phyloP scores from a whole-genome alignment of 1,140 invertebrate genomes.

The Drosophila biarmipes region DNA sequence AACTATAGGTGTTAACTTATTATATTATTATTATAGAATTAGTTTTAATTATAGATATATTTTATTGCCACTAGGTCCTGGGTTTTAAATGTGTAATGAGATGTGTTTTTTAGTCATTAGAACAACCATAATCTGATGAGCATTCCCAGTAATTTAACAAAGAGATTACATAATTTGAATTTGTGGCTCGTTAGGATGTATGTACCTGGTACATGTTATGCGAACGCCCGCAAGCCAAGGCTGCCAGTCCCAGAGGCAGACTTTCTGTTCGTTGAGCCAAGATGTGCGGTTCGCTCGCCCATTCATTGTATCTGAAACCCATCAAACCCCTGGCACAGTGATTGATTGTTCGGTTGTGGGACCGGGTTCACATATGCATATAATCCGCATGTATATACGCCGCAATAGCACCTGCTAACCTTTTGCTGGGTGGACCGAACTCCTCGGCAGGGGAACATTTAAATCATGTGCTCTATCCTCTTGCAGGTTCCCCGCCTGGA shows the following conservation, averaged over 20 bases:
- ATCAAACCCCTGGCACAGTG: slow-evolving; percentile 27
- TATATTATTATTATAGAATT: too few relatives aligned
- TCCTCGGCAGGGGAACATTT: slow-evolving; percentile 8
- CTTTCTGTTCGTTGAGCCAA: slow-evolving; percentile 4
- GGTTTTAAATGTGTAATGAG: neutral
- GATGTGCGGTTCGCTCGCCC: slow-evolving; percentile 4
- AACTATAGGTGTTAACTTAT: too few relatives aligned
- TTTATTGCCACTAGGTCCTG: neutral
- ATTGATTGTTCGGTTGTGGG: slow-evolving; percentile 32
- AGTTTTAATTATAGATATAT: too few relatives aligned
- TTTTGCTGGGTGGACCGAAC: neutral
- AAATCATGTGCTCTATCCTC: slow-evolving; percentile 26
- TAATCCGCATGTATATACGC: neutral
- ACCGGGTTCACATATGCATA: neutral
- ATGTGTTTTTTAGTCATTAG: neutral
- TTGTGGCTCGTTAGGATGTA: slow-evolving; percentile 9
- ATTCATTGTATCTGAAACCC: slow-evolving; percentile 12
- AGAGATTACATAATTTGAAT: slow-evolving; percentile 23
- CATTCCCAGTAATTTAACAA: slow-evolving; percentile 11
- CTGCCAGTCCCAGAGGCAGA: neutral
- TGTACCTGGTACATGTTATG: slow-evolving; percentile 1
- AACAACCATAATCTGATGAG: neutral
- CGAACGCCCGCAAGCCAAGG: neutral
- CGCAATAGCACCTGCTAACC: slow-evolving; percentile 21
- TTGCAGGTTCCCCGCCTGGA: slow-evolving; percentile 86